A percentile compares a stretch with the other conserved stretches of the same genome.
Conservation (phyloP, 2,888 invertebrate genomes). For the Brenthis daphne region DNA sequence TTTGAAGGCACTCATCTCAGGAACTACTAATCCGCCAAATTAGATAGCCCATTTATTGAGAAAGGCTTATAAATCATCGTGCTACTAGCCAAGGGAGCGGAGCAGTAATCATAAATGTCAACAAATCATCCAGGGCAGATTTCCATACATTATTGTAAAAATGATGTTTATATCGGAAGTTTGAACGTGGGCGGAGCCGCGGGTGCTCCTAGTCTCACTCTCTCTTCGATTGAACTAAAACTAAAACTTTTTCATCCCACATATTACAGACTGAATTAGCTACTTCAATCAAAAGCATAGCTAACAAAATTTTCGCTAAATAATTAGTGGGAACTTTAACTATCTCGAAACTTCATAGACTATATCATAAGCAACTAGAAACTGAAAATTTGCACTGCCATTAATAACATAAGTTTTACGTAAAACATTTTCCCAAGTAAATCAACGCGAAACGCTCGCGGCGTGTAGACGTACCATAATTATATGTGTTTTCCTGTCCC, state of each 20-base stretch:
- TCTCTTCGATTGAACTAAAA: not conserved
- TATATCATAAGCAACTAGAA: not conserved
- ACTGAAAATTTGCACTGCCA: slow-evolving; percentile 7
- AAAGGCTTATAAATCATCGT: too few relatives aligned
- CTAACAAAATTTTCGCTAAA: slow-evolving; percentile 12
- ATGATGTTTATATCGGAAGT: too few relatives aligned
- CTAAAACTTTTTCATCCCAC: not conserved
- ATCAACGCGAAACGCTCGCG: slow-evolving; percentile 37
- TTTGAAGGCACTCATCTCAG: too few relatives aligned
- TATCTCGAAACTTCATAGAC: slow-evolving; percentile 15
- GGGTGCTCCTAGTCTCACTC: not conserved
- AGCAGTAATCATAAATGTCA: too few relatives aligned
- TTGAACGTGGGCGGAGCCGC: too few relatives aligned
- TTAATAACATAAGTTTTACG: slow-evolving; percentile 21
- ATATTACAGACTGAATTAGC: not conserved
- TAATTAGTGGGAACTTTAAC: slow-evolving; percentile 12
- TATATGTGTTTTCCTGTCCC: slow-evolving; percentile 20
- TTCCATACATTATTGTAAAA: too few relatives aligned
- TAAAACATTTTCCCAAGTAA: slow-evolving; percentile 27
- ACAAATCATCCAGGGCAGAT: too few relatives aligned
- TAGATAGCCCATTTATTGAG: too few relatives aligned
- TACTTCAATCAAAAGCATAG: not conserved
- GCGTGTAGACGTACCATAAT: slow-evolving; percentile 28
- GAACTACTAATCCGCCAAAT: too few relatives aligned
- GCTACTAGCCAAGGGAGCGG: too few relatives aligned